A percentile compares a stretch with the other conserved stretches of the same genome.
These are phyloP conservation scores for Eristalis arbustorum DNA, from an alignment of 2,888 invertebrate species.

Conservation along the genomic window DNA sequence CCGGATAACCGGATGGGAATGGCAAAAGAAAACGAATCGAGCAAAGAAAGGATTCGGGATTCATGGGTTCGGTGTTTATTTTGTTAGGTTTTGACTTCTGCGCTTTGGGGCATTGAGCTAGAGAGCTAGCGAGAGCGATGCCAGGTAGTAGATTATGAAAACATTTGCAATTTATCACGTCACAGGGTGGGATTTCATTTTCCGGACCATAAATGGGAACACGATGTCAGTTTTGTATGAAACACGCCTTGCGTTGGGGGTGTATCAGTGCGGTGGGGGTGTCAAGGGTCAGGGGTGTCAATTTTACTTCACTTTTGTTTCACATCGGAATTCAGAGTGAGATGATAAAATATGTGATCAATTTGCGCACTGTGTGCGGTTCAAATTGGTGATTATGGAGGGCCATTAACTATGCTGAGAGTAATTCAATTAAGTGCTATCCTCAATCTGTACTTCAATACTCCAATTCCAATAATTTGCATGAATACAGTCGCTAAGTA, in stretches of 20 bases:
- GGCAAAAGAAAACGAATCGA: constrained; percentile 2
- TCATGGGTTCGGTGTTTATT: neutral
- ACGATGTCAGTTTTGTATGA: neutral
- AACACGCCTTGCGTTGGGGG: neutral
- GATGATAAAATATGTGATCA: too few species aligned
- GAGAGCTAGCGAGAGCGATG: neutral
- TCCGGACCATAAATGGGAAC: neutral
- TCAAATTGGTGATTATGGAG: too few species aligned
- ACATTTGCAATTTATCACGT: neutral
- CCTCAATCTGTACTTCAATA: too few species aligned
- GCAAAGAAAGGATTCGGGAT: neutral
- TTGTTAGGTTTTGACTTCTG: constrained; percentile 38
- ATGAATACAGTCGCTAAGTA: too few species aligned
- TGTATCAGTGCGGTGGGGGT: neutral
- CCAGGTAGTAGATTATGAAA: neutral
- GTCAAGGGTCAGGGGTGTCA: neutral
- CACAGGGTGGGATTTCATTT: neutral
- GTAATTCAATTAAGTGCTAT: too few species aligned
- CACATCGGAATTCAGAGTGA: neutral
- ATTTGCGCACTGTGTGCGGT: neutral
- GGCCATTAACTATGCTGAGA: too few species aligned
- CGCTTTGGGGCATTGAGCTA: constrained; percentile 31
- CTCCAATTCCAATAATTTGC: too few species aligned
- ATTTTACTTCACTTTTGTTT: neutral
- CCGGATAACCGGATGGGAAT: neutral